These are phyloP conservation scores for Auanema sp. DNA, from an alignment of 2,888 invertebrate genomes.

Conservation along the genomic window DNA sequence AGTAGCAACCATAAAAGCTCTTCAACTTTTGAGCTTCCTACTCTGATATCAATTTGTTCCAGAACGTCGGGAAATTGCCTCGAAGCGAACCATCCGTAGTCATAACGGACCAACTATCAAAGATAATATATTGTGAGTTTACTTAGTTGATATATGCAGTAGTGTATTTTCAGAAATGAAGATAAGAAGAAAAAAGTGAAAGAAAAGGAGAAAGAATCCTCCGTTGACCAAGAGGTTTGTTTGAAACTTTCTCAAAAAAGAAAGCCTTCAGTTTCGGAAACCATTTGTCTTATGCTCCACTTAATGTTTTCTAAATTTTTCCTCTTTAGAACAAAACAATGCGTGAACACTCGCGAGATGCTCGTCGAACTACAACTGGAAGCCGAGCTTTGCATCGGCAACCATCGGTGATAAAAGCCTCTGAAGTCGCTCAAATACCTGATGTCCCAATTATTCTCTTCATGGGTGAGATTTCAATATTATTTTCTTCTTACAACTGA, in stretches of 20 bases:
- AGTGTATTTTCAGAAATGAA: not conserved
- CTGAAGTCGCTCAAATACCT: conserved; percentile 57
- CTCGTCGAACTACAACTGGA: too few relatives aligned
- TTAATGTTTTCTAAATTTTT: not conserved
- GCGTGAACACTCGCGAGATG: too few relatives aligned
- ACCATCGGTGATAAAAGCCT: conserved; percentile 59
- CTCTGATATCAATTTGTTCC: conserved; percentile 2
- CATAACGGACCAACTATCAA: conserved; percentile 5
- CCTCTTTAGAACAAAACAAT: not conserved
- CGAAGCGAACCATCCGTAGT: conserved; percentile 13
- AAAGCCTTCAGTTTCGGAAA: too few relatives aligned
- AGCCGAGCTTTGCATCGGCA: conserved; percentile 34
- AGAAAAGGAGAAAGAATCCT: not conserved
- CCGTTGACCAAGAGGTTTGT: not conserved
- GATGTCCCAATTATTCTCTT: conserved; percentile 62
- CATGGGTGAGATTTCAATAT: conserved; percentile 48
- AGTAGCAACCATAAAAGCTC: too few relatives aligned
- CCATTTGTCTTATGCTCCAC: too few relatives aligned
- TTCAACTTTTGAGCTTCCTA: too few relatives aligned
- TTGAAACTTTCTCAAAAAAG: not conserved
- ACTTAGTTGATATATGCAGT: not conserved
- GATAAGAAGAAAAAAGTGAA: not conserved
- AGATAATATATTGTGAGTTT: conserved; percentile 13
- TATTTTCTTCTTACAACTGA: not conserved
- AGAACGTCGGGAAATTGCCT: conserved; percentile 17